phyloP scores from a whole-genome alignment of 2,797 vertebrate species.

The Dallia pectoralis region DNA sequence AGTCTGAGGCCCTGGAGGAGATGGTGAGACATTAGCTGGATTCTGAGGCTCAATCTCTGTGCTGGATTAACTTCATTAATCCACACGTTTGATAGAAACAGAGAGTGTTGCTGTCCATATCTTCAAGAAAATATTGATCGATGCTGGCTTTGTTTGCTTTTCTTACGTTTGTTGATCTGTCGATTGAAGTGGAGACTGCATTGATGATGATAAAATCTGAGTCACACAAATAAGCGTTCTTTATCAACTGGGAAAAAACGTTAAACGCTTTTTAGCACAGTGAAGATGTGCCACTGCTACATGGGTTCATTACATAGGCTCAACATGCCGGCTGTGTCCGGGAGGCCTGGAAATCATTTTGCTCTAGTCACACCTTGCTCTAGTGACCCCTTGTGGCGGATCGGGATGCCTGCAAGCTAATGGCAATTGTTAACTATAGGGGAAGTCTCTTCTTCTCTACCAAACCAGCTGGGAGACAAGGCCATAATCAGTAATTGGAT shows the following conservation, averaged over 20 bases:
- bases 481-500: too few species aligned
- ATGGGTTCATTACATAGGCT: too few species aligned
- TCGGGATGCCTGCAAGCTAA: too few species aligned
- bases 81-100: conserved; percentile 72
- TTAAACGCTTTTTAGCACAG: too few species aligned
- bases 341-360: too few species aligned
- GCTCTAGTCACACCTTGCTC: too few species aligned
- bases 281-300: too few species aligned
- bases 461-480: too few species aligned
- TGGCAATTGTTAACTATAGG: too few species aligned
- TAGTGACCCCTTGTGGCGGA: too few species aligned
- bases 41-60: conserved; percentile 53
- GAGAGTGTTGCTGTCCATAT: conserved; percentile 72
- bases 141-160: conserved; percentile 70
- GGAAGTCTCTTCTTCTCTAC: too few species aligned
- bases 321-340: too few species aligned
- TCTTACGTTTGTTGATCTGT: conserved; percentile 74
- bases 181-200: conserved; percentile 55
- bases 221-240: not conserved
- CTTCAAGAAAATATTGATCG: conserved; percentile 74
- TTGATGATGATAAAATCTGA: conserved; percentile 60
- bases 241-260: not conserved
- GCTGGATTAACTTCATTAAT: conserved; percentile 59
- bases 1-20: not conserved
- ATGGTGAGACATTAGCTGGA: not conserved